Conservation (phyloP, 2,797 vertebrate genomes). For the Chloroceryle amazona region DNA sequence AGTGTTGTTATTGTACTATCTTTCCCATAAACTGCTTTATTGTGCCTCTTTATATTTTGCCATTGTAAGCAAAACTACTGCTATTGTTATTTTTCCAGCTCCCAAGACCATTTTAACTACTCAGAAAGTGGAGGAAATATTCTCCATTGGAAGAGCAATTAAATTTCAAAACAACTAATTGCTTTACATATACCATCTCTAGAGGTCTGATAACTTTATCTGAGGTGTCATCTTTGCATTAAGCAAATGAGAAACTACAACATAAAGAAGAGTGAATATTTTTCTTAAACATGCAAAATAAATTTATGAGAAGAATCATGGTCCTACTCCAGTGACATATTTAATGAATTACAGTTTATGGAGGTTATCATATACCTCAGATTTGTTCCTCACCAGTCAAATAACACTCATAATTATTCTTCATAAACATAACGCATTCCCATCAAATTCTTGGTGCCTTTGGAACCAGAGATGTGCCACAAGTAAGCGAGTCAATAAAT, state of each 20-base stretch:
- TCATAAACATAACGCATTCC: not conserved
- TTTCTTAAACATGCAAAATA: not conserved
- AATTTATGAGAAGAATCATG: not conserved
- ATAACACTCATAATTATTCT: not conserved
- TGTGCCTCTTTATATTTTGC: not conserved
- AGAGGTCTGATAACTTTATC: not conserved
- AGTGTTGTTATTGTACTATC: conserved; percentile 26
- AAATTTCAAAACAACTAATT: not conserved
- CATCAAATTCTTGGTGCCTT: not conserved
- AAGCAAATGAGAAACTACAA: not conserved
- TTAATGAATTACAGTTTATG: not conserved
- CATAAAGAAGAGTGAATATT: not conserved
- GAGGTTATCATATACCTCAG: not conserved
- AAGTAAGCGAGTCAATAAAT: not conserved
- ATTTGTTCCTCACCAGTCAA: not conserved
- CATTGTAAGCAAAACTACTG: not conserved
- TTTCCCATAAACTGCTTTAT: conserved; percentile 54
- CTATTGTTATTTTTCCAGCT: not conserved
- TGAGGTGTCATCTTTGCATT: not conserved
- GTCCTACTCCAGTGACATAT: not conserved
- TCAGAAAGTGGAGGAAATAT: not conserved
- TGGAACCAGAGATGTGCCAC: not conserved
- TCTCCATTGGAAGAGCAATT: not conserved
- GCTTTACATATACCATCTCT: not conserved
- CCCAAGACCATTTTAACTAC: not conserved